These are phyloP conservation scores for Macquaria ambigua DNA, from an alignment of 2,113 vertebrate genomes.

Conservation along the genomic window DNA sequence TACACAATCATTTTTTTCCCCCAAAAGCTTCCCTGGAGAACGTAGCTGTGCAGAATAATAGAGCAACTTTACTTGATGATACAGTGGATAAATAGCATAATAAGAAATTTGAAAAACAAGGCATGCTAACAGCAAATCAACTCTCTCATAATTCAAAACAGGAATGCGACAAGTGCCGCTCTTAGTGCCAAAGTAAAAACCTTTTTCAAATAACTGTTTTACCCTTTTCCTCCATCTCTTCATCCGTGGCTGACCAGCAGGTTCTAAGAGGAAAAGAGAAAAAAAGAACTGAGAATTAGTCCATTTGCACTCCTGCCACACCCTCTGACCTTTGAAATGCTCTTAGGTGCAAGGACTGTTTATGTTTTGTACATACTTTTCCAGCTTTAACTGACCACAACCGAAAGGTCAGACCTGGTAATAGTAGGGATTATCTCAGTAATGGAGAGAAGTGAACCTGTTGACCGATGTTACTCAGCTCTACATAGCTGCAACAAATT, in stretches of 20 bases:
- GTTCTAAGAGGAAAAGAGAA: slow-evolving; percentile 70
- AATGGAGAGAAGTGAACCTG: slow-evolving; percentile 36
- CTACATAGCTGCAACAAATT: background rate
- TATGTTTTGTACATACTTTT: background rate
- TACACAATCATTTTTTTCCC: background rate
- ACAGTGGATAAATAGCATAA: slow-evolving; percentile 53
- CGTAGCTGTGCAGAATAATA: slow-evolving; percentile 60
- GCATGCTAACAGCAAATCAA: slow-evolving; percentile 66
- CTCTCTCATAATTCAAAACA: slow-evolving; percentile 39
- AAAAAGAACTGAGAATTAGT: slow-evolving; percentile 25
- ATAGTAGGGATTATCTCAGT: slow-evolving; percentile 50
- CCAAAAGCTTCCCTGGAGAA: slow-evolving; percentile 30
- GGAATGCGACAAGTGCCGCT: background rate
- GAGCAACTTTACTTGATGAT: slow-evolving; percentile 13
- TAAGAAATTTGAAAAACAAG: slow-evolving; percentile 53
- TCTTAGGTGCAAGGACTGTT: slow-evolving; percentile 27
- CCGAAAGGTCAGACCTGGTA: slow-evolving; percentile 63
- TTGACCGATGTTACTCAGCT: slow-evolving; percentile 9
- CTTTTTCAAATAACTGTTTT: slow-evolving; percentile 18
- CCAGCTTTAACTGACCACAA: slow-evolving; percentile 26
- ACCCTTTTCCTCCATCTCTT: slow-evolving; percentile 58
- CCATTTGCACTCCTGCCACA: slow-evolving; percentile 11
- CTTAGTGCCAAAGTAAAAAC: slow-evolving; percentile 49
- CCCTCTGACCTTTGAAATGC: slow-evolving; percentile 64
- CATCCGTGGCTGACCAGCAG: slow-evolving; percentile 83